phyloP scores from a whole-genome alignment of 2,113 vertebrate genomes.

The Oceanodroma tethys region DNA sequence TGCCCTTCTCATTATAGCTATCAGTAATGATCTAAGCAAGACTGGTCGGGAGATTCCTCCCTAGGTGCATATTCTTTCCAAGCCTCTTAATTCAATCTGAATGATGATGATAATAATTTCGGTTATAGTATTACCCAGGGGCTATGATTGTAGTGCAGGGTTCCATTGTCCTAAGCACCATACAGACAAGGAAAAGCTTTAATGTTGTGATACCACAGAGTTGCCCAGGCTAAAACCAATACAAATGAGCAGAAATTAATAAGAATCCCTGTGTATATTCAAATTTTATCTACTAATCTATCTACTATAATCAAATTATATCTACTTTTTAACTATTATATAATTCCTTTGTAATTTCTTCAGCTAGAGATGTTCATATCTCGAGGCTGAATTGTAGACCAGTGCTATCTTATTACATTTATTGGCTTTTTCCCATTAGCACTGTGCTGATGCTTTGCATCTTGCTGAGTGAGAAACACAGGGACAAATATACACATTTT shows the following conservation, averaged over 20 bases:
- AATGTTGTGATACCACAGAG: background rate
- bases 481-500: background rate
- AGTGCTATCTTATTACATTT: background rate
- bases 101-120: constrained; percentile 54
- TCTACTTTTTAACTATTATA: background rate
- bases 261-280: background rate
- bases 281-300: background rate
- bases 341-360: background rate
- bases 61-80: constrained; percentile 35
- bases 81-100: constrained; percentile 52
- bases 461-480: background rate
- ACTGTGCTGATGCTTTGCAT: background rate
- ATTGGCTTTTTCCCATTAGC: background rate
- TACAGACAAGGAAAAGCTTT: background rate
- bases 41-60: background rate
- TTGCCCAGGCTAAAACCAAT: background rate
- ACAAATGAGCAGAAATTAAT: background rate
- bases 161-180: background rate
- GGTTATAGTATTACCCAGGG: constrained; percentile 24
- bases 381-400: background rate
- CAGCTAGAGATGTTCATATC: background rate
- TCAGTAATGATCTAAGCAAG: constrained; percentile 34
- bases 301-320: background rate
- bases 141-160: background rate
- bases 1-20: constrained; percentile 19